Evolutionary conservation across 2,797 vertebrate genomes (phyloP), one percentile per base, ranked within the genome.

Genomic region (Paedocypris micromegethes): DNA sequence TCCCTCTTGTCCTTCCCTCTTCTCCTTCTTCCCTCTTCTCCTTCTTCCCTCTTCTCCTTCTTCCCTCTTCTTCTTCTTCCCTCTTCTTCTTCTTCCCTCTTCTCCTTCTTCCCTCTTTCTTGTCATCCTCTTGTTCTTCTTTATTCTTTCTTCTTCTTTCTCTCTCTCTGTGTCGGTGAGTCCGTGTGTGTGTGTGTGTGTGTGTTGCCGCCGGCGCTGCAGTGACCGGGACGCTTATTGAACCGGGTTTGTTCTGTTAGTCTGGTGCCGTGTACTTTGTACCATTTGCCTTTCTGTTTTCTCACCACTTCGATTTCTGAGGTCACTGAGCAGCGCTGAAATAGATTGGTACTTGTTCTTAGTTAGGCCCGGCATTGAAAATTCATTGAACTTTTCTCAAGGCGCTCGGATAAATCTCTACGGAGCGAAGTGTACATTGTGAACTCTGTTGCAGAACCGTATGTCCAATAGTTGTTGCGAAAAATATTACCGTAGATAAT

Each of bases 291-390:
- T 9, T 66, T 23, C 58, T 68, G 54, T 57, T 5, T 62, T 9
- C 3, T 6, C 50, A 68, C 47, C 56, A 37, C 65, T 47, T 72
- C 38, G 37, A 23, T 67, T 50, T 77, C 58, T 63, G 58, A 72
- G 74, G 73, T 78, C 74, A 65, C 54, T 53, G 62, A 72, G 53
- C 47, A 38, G 56, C 56, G 58, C 68, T 45, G 45, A 38, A 65
- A 72, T 46, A 63, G 48, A 78, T 66, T 77, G 67, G 50, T 58
- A 62, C 64, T 77, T 64, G 76, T 68, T 58, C 56, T 69, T 70
- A 66, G 57, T 72, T 72, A 65, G 62, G 38, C 64, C 53, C 77
- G 71, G 66, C 55, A 58, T 65, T 77, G 61, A 37, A 66, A 70
- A 74, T 75, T 68, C 53, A 56, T 49, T 59, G 49, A 71, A 60